Conservation (phyloP, 2,113 vertebrate genomes). For the Cercocebus atys region DNA sequence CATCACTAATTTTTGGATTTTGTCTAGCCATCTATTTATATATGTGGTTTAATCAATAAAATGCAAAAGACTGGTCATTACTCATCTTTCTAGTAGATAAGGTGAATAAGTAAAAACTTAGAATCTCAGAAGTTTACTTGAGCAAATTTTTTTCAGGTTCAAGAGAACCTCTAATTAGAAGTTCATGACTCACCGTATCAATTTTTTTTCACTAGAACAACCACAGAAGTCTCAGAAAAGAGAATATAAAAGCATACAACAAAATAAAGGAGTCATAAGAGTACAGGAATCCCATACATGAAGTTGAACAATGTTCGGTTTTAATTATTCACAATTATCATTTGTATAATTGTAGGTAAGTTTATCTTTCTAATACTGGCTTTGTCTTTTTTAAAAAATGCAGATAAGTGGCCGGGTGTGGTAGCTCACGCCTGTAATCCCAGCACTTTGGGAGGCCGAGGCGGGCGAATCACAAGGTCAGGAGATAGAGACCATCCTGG, state of each 20-base stretch:
- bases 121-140: background rate
- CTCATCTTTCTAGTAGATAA: background rate
- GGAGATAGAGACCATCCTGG: too few relatives aligned
- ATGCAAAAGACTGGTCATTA: too few relatives aligned
- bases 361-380: background rate
- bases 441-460: too few relatives aligned
- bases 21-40: background rate
- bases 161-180: background rate
- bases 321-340: background rate
- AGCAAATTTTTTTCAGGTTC: background rate
- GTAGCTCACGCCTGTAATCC: too few relatives aligned
- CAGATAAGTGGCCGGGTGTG: too few relatives aligned
- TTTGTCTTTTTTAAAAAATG: background rate
- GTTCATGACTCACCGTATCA: background rate
- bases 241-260: background rate
- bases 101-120: background rate
- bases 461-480: too few relatives aligned
- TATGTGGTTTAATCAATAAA: background rate
- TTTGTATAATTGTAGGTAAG: background rate
- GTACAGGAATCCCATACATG: background rate
- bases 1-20: background rate
- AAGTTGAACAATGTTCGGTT: background rate
- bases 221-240: background rate
- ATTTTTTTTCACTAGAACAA: background rate
- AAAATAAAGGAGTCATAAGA: background rate